A percentile compares a stretch with the other conserved stretches of the same genome.
Conservation (phyloP, 2,888 invertebrate genomes). For the Crocallis elinguaria region DNA sequence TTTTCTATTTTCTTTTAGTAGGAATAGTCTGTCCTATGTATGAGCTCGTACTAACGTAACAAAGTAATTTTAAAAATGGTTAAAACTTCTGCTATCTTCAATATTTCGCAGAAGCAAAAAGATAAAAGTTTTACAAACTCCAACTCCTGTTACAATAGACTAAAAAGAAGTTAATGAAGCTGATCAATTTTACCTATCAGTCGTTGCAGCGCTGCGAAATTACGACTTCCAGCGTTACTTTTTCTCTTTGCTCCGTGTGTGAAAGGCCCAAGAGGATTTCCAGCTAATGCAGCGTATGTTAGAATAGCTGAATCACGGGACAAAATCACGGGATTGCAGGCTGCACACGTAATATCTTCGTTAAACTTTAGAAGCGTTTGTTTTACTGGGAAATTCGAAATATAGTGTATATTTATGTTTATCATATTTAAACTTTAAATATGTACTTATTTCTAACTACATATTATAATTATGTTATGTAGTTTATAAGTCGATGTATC, state of each 20-base stretch:
- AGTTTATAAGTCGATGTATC: too few species aligned
- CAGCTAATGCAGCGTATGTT: slow-evolving; percentile 52
- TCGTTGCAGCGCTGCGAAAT: slow-evolving; percentile 13
- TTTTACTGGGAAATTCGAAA: not conserved
- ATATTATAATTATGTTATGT: too few species aligned
- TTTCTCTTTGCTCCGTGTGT: slow-evolving; percentile 37
- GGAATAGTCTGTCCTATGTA: too few species aligned
- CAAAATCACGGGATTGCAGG: slow-evolving; percentile 46
- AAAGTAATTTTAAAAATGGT: not conserved
- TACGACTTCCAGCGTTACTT: slow-evolving; percentile 37
- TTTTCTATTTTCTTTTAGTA: too few species aligned
- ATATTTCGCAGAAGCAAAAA: too few species aligned
- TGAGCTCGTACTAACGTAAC: too few species aligned
- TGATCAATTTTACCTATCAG: slow-evolving; percentile 6
- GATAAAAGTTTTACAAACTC: not conserved
- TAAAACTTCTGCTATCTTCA: too few species aligned
- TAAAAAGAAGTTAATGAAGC: not conserved
- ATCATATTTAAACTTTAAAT: too few species aligned
- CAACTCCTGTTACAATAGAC: not conserved
- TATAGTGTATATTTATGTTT: not conserved
- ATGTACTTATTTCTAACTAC: too few species aligned
- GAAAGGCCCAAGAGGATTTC: slow-evolving; percentile 51
- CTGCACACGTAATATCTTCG: slow-evolving; percentile 18
- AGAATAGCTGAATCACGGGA: slow-evolving; percentile 46
- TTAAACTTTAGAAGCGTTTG: slow-evolving; percentile 5